Percentiles rank a stretch among this genome's conserved stretches.
phyloP scores from a whole-genome alignment of 2,888 invertebrate genomes.

The Drosophila melanocephala region DNA sequence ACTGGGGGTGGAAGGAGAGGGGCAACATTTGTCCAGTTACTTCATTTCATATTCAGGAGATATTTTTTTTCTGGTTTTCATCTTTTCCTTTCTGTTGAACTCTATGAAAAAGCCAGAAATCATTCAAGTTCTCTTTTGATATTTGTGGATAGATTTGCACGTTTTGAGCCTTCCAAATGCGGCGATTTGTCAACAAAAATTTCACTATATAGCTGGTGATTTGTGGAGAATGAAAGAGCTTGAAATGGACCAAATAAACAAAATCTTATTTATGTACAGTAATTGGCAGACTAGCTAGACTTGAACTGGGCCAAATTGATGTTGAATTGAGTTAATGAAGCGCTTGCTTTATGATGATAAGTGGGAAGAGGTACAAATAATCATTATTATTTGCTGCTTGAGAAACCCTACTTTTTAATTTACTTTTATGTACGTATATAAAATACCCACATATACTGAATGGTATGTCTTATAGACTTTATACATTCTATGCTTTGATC shows the following conservation, averaged over 20 bases:
- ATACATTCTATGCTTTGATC: background rate
- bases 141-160: constrained; percentile 39
- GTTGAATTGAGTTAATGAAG: background rate
- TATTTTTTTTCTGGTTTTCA: constrained; percentile 47
- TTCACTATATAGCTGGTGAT: background rate
- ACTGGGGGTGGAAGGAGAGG: background rate
- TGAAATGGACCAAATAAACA: constrained; percentile 1
- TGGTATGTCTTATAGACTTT: background rate
- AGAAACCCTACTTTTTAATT: background rate
- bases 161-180: background rate
- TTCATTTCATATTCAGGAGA: constrained; percentile 80
- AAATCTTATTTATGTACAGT: background rate
- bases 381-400: background rate
- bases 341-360: background rate
- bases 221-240: background rate
- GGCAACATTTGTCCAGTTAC: constrained; percentile 77
- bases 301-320: background rate
- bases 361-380: background rate
- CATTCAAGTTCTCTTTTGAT: constrained; percentile 50
- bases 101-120: constrained; percentile 59
- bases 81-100: constrained; percentile 56
- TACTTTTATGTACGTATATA: background rate
- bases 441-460: background rate
- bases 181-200: constrained; percentile 1
- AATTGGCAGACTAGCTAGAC: background rate